Evolutionary conservation across 1,140 invertebrate genomes (phyloP), one percentile per base, ranked within the genome.

Genomic region (Drosophila yakuba): DNA sequence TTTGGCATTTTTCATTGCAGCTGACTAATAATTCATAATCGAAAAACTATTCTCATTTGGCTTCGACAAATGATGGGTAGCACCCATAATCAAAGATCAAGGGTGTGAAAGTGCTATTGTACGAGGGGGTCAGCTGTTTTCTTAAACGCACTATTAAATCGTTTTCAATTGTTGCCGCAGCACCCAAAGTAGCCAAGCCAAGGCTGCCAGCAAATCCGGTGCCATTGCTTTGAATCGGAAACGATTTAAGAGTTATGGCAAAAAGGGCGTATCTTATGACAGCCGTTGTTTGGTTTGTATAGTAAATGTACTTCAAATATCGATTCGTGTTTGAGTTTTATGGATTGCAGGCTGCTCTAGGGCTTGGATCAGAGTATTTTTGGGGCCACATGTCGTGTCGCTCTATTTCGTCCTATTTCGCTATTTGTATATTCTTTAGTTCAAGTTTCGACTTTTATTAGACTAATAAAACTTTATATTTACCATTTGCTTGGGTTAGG

Each of bases 381-480:
- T 28, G 14, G 41, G 58, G 69, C 58, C 51, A 56, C 38, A 62
- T 74, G 44, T 23, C 63, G 28, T 54, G 44, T 23, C 63, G 28
- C n/a, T n/a, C n/a, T n/a, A n/a, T n/a, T 54, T 12, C 62, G 50
- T 50, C 64, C 64, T 67, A 68, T 73, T 51, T 54, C 17, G 20
- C 25, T 73, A 73, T 60, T 17, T 47, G 47, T 73, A 71, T 71
- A 50, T 54, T 61, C 36, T 72, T 47, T 73, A 39, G 39, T 72
- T 68, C 39, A 50, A 72, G 66, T 50, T 72, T 58, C 28, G 68
- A 72, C 66, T 71, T 71, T 72, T 72, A 72, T 71, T 69, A 71
- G 68, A 57, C 68, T 72, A 72, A 72, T 72, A 72, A 72, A 72
- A 72, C 68, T 71, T 72, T 71, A 71, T 45, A 71, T 68, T 39